Evolutionary conservation across 2,888 invertebrate genomes (phyloP).

Genomic region (Parnassius apollo): DNA sequence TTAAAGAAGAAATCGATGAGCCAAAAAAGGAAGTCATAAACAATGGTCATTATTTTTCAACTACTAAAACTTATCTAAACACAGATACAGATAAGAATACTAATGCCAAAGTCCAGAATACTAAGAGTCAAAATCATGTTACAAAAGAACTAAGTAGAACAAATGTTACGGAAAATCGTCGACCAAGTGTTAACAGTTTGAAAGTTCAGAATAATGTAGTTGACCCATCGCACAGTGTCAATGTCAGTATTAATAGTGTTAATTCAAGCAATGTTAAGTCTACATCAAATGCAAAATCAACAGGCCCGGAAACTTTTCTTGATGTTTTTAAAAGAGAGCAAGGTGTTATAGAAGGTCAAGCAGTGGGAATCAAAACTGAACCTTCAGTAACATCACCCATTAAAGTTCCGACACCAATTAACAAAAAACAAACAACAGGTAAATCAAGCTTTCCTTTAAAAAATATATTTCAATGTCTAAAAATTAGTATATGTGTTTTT

Average conservation of each 20-base stretch:
- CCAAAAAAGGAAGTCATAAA: constrained; percentile 51
- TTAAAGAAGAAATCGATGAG: constrained; percentile 48
- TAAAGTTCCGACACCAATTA: constrained; percentile 50
- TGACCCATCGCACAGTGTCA: constrained; percentile 43
- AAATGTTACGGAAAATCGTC: constrained; percentile 46
- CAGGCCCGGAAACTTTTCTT: constrained; percentile 62
- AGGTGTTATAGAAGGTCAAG: constrained; percentile 41
- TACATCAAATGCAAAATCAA: constrained; percentile 40
- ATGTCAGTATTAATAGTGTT: constrained; percentile 67
- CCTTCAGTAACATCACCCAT: constrained; percentile 34
- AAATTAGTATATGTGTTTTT: too few relatives aligned
- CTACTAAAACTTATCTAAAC: constrained; percentile 33
- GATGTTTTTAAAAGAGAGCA: constrained; percentile 77
- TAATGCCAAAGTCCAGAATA: constrained; percentile 64
- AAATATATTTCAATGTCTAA: too few relatives aligned
- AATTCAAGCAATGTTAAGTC: constrained; percentile 51
- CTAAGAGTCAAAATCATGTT: constrained; percentile 48
- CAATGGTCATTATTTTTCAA: constrained; percentile 59
- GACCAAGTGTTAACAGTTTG: constrained; percentile 51
- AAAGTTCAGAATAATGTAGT: constrained; percentile 45
- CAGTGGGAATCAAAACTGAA: constrained; percentile 50
- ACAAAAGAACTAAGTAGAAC: constrained; percentile 43
- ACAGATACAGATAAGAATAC: constrained; percentile 51
- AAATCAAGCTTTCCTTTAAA: constrained; percentile 20
- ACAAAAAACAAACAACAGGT: constrained; percentile 59